A percentile compares a stretch with the other conserved stretches of the same genome.
These are phyloP conservation scores for Drosophila infuscata DNA, from an alignment of 2,888 invertebrate genomes.

Conservation along the genomic window DNA sequence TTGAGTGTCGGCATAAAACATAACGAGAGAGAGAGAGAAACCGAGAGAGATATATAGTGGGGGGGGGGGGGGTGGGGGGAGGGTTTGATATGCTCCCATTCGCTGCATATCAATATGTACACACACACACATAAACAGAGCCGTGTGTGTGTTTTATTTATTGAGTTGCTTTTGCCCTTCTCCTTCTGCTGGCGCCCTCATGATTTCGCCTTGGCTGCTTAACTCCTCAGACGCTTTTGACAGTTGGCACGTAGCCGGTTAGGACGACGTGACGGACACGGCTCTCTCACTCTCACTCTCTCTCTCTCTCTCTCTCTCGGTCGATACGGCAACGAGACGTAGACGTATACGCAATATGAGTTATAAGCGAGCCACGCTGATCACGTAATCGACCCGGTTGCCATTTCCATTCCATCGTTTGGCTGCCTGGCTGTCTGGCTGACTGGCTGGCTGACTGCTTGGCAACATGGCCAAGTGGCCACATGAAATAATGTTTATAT, in stretches of 20 bases:
- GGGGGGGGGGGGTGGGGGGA: not conserved
- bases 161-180: constrained; percentile 51
- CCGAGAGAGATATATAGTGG: too few relatives aligned
- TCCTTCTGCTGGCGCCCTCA: constrained; percentile 14
- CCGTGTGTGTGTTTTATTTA: constrained; percentile 55
- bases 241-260: constrained; percentile 59
- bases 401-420: constrained; percentile 6
- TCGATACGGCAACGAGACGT: constrained; percentile 39
- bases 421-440: not conserved
- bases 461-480: constrained; percentile 19
- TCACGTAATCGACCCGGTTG: constrained; percentile 67
- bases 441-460: not conserved
- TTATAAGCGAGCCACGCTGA: constrained; percentile 65
- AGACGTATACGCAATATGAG: constrained; percentile 71
- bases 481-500: constrained; percentile 62
- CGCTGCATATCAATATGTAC: not conserved
- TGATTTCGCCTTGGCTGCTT: constrained; percentile 12
- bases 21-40: not conserved
- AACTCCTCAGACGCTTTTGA: constrained; percentile 32
- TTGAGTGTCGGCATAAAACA: not conserved
- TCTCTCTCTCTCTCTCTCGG: too few relatives aligned
- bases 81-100: not conserved
- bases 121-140: not conserved
- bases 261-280: constrained; percentile 41
- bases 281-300: constrained; percentile 18